These are phyloP conservation scores for Mastacembelus armatus DNA, from an alignment of 2,797 vertebrate species.

Conservation along the genomic window DNA sequence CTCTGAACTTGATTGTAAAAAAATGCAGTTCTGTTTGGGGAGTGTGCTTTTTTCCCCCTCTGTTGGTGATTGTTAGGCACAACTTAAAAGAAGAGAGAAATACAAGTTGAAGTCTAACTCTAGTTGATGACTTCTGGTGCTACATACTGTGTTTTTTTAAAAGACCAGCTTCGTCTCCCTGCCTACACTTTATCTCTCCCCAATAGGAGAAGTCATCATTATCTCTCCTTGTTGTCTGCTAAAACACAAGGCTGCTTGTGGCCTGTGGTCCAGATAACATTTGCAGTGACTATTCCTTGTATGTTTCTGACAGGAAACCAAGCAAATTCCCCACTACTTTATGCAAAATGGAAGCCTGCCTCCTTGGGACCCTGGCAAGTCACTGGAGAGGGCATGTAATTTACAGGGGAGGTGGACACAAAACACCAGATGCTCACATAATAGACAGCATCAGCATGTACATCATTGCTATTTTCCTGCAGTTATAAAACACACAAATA, in stretches of 20 bases:
- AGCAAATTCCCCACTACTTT: conserved; percentile 29
- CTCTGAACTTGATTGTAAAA: conserved; percentile 53
- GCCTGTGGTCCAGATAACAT: conserved; percentile 5
- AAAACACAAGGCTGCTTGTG: conserved; percentile 44
- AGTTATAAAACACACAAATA: conserved; percentile 28
- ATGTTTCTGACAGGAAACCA: conserved; percentile 10
- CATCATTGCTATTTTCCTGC: not conserved
- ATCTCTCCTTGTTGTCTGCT: conserved; percentile 62
- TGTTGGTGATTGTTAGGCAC: conserved; percentile 54
- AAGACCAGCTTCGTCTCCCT: conserved; percentile 17
- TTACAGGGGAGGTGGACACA: conserved; percentile 13
- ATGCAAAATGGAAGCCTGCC: conserved; percentile 27
- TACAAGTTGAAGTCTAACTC: conserved; percentile 64
- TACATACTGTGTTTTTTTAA: conserved; percentile 58
- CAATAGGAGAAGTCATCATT: conserved; percentile 54
- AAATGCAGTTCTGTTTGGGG: conserved; percentile 43
- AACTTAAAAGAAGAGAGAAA: conserved; percentile 52
- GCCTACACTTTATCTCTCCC: conserved; percentile 26
- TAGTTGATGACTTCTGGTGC: conserved; percentile 61
- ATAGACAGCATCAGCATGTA: conserved; percentile 24
- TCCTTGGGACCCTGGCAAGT: conserved; percentile 24
- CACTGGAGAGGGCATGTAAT: conserved; percentile 40
- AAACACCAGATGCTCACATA: conserved; percentile 24
- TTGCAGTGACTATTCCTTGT: conserved; percentile 11
- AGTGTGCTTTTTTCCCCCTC: conserved; percentile 3